Evolutionary conservation across 2,888 invertebrate genomes (phyloP), one percentile per base, ranked within the genome.

Genomic region (Drosophila pseudotakahashii): DNA sequence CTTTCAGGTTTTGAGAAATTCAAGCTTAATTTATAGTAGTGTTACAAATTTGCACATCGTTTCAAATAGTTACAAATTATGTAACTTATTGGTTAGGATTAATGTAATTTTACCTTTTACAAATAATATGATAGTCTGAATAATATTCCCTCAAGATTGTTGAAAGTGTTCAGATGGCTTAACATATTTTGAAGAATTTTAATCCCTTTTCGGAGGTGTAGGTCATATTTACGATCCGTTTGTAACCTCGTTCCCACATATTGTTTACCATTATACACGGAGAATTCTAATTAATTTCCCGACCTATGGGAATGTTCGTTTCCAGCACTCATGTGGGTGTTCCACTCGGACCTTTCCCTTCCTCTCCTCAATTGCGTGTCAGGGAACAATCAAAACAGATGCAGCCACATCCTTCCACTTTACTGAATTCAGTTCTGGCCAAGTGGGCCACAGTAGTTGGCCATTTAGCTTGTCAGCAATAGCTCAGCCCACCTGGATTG

Each of bases 381-480:
- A 42, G 62, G 62, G 14, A 63, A 61, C 62, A 63, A 63, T 63
- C 62, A 63, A 41, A 63, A 63, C 62, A 63, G 62, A 63, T 48
- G 62, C 48, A 63, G 62, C 48, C 62, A 63, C 62, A 63, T 63
- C 62, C 62, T 63, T 63, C 62, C 62, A 61, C 62, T 48, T 63
- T 63, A 48, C 62, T 61, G 62, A 61, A 63, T 61, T 53, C 57
- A 30, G 16, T 60, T 60, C 51, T 67, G 67, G 53, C 41, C 66
- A 71, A 75, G 63, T 81, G 81, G 70, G 58, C 79, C 82, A 76
- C 79, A 79, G 82, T 62, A 79, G 85, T 70, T 53, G 70, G 19
- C 55, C 66, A 52, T 66, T 66, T 66, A 66, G 52, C 66, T 66
- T 66, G 67, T 66, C 66, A 66, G 62, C 62, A 70, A 16, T 54